Percentiles rank a stretch among this genome's conserved stretches.
These are phyloP conservation scores for Epizoanthus ramosus DNA, from an alignment of 92 coral and sea anemone species.

Conservation along the genomic window DNA sequence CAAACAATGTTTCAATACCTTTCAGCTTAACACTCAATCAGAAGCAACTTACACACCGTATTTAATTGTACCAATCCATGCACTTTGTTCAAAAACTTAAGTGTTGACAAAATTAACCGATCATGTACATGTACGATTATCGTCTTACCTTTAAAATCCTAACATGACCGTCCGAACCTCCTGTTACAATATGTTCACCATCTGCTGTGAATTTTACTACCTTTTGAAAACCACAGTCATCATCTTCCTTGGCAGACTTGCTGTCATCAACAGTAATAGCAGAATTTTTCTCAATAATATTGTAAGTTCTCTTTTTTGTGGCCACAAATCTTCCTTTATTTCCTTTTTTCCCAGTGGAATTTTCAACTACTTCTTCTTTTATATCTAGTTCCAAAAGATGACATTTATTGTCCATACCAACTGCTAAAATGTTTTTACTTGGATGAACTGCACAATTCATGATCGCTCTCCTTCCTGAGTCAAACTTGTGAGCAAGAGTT, in stretches of 20 bases:
- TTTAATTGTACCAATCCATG: not conserved
- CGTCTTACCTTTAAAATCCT: conserved; percentile 79
- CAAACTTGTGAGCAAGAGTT: conserved; percentile 85
- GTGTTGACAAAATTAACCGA: no score
- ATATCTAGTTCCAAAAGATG: conserved; percentile 77
- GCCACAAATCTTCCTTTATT: conserved; percentile 66
- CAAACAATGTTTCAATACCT: no score
- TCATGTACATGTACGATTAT: no score
- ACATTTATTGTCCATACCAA: conserved; percentile 97
- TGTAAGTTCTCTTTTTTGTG: conserved; percentile 66
- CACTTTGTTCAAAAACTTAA: not conserved
- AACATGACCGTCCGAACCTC: conserved; percentile 97
- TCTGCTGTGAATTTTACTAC: conserved; percentile 89
- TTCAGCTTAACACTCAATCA: no score
- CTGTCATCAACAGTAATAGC: conserved; percentile 65
- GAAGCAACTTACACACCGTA: no score
- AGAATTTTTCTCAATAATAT: conserved; percentile 58
- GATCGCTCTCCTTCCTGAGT: conserved; percentile 89
- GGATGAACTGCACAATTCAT: conserved; percentile 98
- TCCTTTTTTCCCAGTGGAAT: conserved; percentile 61
- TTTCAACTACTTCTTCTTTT: conserved; percentile 75
- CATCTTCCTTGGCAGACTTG: conserved; percentile 65
- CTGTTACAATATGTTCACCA: conserved; percentile 89
- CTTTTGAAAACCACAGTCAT: conserved; percentile 91
- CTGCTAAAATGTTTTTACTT: conserved; percentile 70